Base-by-base conservation (phyloP, 2,888 invertebrate species). In the Xylota sylvarum region DNA sequence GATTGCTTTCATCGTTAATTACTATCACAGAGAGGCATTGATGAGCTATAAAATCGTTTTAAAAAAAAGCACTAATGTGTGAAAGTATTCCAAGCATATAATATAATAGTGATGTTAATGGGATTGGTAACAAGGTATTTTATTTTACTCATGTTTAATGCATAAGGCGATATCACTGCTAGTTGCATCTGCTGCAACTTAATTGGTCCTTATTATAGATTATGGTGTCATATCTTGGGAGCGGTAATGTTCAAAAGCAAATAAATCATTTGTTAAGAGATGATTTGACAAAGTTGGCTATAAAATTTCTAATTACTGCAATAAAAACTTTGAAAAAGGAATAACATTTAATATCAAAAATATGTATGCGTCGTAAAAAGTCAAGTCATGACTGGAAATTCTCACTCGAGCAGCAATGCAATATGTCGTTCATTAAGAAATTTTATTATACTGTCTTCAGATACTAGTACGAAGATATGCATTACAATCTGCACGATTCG, bases 31-130 rank as follows among this genome's bases (percentile, higher is more conserved):
- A 32, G 46, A 19, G 35, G 7, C 46, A 46, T 32, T 70, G 56
- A 35, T 70, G 35, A 56, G 46, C 58, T 10, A 58, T 70, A 58
- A 46, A 58, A 70, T 48, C 19, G 2, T 35, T 56, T 46, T 70
- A n/a, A 12, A 35, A 46, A 46, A 58, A 56, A 32, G 30, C 56
- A 56, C 56, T 70, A 56, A 48, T 35, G 58, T 58, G 46, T 23
- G 46, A 70, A 46, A 23, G n/a, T 7, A 58, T 23, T 14, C 14
- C 58, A n/a, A 69, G 43, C 40, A 30, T 43, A 56, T 17, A 55
- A 43, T 17, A 55, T 17, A 55, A 70, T 58, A n/a, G 56, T 43
- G 58, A 73, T 74, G 62, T 40, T 64, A 64, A 74, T 62, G 62
- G 62, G 52, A 19, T 52, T 19, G 17, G 52, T 40, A 64, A 64